Percentiles rank a stretch among this genome's conserved stretches.
Conservation (phyloP, 2,113 vertebrate genomes). For the Arothron firmamentum region DNA sequence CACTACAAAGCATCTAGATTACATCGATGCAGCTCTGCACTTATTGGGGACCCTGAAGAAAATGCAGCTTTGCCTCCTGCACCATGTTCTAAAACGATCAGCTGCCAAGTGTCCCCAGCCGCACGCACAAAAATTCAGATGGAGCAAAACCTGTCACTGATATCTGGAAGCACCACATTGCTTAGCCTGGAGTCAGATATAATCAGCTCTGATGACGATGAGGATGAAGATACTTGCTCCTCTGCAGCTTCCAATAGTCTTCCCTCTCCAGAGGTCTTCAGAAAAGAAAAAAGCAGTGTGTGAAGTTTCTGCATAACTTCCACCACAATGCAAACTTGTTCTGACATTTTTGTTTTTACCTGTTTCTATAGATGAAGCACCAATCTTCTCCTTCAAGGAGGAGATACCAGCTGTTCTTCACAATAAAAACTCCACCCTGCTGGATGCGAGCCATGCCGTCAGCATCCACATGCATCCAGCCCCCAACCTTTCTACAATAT, state of each 20-base stretch:
- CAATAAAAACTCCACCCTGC: constrained; percentile 85
- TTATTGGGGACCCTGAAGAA: neutral
- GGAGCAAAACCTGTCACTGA: neutral
- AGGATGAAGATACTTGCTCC: neutral
- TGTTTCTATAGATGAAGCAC: constrained; percentile 17
- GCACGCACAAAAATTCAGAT: neutral
- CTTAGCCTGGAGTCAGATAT: constrained; percentile 9
- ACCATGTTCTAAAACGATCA: neutral
- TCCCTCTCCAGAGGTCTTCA: constrained; percentile 83
- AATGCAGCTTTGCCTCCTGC: neutral
- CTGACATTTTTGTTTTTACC: neutral
- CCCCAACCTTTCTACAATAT: constrained; percentile 80
- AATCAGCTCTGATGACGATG: constrained; percentile 17
- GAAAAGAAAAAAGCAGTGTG: constrained; percentile 70
- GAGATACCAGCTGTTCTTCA: constrained; percentile 19
- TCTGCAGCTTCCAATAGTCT: constrained; percentile 35
- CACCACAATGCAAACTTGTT: neutral
- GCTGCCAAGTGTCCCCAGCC: neutral
- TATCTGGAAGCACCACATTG: neutral
- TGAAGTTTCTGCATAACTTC: constrained; percentile 5
- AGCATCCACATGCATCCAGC: constrained; percentile 70
- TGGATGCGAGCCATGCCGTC: constrained; percentile 80
- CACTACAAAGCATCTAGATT: neutral
- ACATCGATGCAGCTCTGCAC: neutral
- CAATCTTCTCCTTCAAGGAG: constrained; percentile 7